These are phyloP conservation scores for Drosophila testacea DNA, from an alignment of 2,888 invertebrate genomes.

Conservation along the genomic window DNA sequence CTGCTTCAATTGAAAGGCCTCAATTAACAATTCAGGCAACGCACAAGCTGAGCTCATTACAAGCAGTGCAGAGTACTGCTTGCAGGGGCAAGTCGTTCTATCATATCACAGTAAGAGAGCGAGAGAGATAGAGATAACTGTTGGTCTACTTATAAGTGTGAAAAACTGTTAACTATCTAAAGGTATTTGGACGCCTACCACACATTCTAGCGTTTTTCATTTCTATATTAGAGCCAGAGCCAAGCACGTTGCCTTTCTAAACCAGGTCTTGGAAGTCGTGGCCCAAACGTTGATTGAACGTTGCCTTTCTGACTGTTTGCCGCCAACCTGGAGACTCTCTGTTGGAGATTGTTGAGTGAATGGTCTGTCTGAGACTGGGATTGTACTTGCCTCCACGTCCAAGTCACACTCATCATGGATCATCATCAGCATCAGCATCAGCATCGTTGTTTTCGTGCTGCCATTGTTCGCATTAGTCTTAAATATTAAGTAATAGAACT, in stretches of 20 bases:
- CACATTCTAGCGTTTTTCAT: slow-evolving; percentile 4
- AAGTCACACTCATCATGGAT: slow-evolving; percentile 11
- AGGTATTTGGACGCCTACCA: slow-evolving; percentile 1
- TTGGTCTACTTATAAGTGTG: slow-evolving; percentile 47
- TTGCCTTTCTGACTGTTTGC: slow-evolving; percentile 16
- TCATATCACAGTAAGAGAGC: background rate
- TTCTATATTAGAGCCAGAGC: background rate
- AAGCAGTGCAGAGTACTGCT: slow-evolving; percentile 40
- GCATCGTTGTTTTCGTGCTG: slow-evolving; percentile 58
- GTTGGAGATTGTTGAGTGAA: slow-evolving; percentile 45
- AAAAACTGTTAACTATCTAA: slow-evolving; percentile 33
- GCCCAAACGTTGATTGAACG: slow-evolving; percentile 71
- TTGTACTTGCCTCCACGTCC: slow-evolving; percentile 29
- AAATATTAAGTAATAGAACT: slow-evolving; percentile 81
- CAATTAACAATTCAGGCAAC: slow-evolving; percentile 68
- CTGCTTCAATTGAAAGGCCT: slow-evolving; percentile 62
- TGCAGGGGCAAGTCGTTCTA: slow-evolving; percentile 23
- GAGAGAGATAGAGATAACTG: slow-evolving; percentile 10
- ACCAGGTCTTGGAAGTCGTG: slow-evolving; percentile 60
- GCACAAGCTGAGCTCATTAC: slow-evolving; percentile 49
- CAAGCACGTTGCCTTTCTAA: slow-evolving; percentile 64
- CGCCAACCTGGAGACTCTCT: slow-evolving; percentile 19
- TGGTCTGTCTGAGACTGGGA: slow-evolving; percentile 26
- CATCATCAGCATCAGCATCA: slow-evolving; percentile 4
- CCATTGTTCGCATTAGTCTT: slow-evolving; percentile 74